Conservation (phyloP, 2,797 vertebrate species). For the Manis javanica region DNA sequence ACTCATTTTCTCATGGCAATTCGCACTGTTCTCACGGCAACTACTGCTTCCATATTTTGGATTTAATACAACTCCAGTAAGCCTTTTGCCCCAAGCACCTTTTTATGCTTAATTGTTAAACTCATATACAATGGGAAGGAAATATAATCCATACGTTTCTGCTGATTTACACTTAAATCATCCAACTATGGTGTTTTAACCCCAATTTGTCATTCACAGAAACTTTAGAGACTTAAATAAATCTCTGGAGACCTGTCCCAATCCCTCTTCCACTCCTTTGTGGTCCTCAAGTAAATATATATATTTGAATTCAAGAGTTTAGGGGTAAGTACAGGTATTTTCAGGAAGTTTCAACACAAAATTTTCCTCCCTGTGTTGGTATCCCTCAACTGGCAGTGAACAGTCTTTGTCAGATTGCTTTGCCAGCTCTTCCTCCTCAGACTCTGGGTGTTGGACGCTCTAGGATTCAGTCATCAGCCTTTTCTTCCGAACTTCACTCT, state of each 20-base stretch:
- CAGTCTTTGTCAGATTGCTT: neutral
- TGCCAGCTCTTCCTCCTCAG: neutral
- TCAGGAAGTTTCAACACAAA: neutral
- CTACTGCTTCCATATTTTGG: neutral
- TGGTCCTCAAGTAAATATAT: constrained; percentile 18
- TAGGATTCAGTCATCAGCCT: no score
- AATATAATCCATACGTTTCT: constrained; percentile 70
- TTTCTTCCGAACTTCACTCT: neutral
- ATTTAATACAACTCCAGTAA: constrained; percentile 45
- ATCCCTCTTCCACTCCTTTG: neutral
- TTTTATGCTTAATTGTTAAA: constrained; percentile 71
- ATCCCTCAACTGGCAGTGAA: neutral
- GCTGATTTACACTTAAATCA: constrained; percentile 73
- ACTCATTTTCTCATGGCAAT: neutral
- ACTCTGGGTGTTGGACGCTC: neutral
- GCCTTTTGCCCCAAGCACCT: neutral
- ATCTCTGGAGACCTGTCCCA: constrained; percentile 4
- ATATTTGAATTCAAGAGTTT: neutral
- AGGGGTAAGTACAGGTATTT: neutral
- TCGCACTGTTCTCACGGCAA: neutral
- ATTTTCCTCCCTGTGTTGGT: neutral
- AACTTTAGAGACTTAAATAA: constrained; percentile 61
- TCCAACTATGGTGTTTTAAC: constrained; percentile 69
- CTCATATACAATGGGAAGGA: constrained; percentile 36
- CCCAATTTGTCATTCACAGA: constrained; percentile 74